Conservation (phyloP, 35 echinoderm and acorn worm genomes). For the Ophiothrix spiculata region DNA sequence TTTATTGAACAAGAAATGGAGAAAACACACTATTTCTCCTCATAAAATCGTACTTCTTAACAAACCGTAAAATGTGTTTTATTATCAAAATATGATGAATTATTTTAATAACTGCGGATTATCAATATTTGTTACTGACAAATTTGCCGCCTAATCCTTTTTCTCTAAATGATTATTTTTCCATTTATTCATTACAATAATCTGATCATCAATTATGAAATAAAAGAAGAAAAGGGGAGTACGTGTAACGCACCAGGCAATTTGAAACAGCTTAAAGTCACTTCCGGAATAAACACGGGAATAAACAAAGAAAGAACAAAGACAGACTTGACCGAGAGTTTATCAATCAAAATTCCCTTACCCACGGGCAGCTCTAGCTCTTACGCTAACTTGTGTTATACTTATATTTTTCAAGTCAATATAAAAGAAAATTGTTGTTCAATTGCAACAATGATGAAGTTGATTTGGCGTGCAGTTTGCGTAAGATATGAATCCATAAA, state of each 20-base stretch:
- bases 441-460: slow-evolving; percentile 7
- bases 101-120: not conserved
- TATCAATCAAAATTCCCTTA: not conserved
- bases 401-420: not conserved
- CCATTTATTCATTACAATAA: slow-evolving; percentile 4
- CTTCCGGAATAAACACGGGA: not conserved
- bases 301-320: not conserved
- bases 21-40: too few relatives aligned
- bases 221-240: not conserved
- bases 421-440: not conserved
- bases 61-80: too few relatives aligned
- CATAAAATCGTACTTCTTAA: too few relatives aligned
- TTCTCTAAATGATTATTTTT: too few relatives aligned
- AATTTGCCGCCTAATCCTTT: not conserved
- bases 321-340: not conserved
- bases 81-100: too few relatives aligned
- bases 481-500: not conserved
- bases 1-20: too few relatives aligned
- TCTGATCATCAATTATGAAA: slow-evolving; percentile 12
- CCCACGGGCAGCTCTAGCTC: not conserved
- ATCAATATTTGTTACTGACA: not conserved
- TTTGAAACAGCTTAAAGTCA: slow-evolving; percentile 1
- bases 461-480: not conserved
- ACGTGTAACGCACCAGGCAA: not conserved
- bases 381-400: too few relatives aligned